Base-by-base conservation (phyloP, 2,888 invertebrate genomes). In the Pterostichus niger region DNA sequence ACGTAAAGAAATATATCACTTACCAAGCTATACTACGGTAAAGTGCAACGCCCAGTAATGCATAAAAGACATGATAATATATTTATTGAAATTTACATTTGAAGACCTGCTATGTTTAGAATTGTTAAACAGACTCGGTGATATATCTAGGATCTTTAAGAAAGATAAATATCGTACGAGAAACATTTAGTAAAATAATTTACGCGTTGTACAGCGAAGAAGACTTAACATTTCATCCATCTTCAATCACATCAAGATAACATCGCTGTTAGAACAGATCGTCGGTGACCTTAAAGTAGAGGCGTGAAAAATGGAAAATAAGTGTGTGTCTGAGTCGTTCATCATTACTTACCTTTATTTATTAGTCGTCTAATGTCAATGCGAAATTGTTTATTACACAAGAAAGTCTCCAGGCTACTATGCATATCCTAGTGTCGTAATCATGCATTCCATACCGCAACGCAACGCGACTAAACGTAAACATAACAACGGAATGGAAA, bases 301-400 rank as follows among this genome's bases (percentile, higher is more conserved):
- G 75, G 75, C 75, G 52, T 75, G 75, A 75, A 75, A 75, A 75
- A 49, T 75, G 31, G 75, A 49, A 49, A 40, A 75, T 75, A 75
- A 75, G 75, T 75, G 31, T 75, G 68, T 71, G 77, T 59, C 11
- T 52, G 54, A 13, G 31, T 56, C 77, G 61, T 78, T 78, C 78
- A 78, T 78, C 61, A 61, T 46, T 61, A 46, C 17, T 56, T n/a
- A n/a, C 13, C 24, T 59, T 78, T 77, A 77, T 78, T 78, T 78
- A 78, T 61, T 59, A 61, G 59, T 59, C 35, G 44, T 61, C 59
- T 78, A 78, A 78, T 78, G 78, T 78, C 78, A 78, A 78, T 78
- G 78, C 78, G 46, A 78, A 64, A 78, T 78, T 78, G 78, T 78
- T 78, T 78, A 78, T 78, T 78, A 59, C 78, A 61, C 78, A 78